phyloP scores from a whole-genome alignment of 2,113 vertebrate species.

The Dicerorhinus sumatrensis region DNA sequence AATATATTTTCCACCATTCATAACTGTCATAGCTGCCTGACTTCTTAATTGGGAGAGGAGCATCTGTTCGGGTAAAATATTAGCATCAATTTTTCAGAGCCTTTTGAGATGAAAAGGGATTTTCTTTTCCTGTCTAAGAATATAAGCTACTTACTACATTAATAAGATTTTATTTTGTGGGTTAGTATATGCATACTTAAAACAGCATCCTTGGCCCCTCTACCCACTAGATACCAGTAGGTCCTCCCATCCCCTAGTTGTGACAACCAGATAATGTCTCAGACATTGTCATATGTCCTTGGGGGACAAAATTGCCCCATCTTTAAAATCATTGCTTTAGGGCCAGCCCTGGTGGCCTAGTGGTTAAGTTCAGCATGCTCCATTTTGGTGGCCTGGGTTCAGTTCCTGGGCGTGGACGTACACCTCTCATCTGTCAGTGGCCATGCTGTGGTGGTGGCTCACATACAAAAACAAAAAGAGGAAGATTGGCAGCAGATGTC shows the following conservation, averaged over 20 bases:
- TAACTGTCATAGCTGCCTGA: not conserved
- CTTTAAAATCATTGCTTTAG: constrained; percentile 9
- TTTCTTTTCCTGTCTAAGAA: constrained; percentile 47
- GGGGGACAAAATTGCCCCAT: not conserved
- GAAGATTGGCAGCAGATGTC: too few relatives aligned
- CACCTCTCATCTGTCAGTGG: too few relatives aligned
- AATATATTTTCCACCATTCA: not conserved
- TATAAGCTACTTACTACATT: not conserved
- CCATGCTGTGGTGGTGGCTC: too few relatives aligned
- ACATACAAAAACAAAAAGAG: too few relatives aligned
- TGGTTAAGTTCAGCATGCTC: too few relatives aligned
- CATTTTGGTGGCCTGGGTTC: too few relatives aligned
- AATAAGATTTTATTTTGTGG: not conserved
- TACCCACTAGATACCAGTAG: not conserved
- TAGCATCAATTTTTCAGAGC: constrained; percentile 9
- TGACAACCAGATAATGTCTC: not conserved
- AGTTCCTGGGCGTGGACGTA: too few relatives aligned
- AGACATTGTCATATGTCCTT: not conserved
- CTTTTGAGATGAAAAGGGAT: constrained; percentile 33
- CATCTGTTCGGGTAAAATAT: not conserved
- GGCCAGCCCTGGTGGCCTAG: too few relatives aligned
- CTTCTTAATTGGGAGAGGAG: not conserved
- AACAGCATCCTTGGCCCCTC: not conserved
- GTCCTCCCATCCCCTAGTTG: not conserved
- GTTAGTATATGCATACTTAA: not conserved